Percentiles rank a stretch among this genome's conserved stretches.
Evolutionary conservation across 2,113 vertebrate species (phyloP).

Genomic region (Cinclus mexicanus): DNA sequence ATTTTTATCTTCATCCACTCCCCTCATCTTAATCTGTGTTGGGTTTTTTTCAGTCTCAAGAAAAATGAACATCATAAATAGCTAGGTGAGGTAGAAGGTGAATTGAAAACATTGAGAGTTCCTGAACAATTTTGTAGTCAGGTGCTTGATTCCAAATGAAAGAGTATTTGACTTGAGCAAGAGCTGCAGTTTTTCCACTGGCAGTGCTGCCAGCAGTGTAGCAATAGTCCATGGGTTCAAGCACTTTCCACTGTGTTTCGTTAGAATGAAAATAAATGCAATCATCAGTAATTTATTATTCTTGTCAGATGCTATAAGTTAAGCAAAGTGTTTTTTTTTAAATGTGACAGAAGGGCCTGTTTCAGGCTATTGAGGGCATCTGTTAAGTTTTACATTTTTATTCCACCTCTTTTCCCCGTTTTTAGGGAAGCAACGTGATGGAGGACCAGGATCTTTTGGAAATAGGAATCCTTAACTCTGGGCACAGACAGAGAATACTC

Average conservation of each 20-base stretch:
- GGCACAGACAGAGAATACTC: conserved; percentile 96
- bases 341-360: not conserved
- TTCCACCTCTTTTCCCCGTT: not conserved
- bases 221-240: not conserved
- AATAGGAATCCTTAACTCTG: conserved; percentile 97
- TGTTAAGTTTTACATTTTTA: not conserved
- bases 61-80: not conserved
- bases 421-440: conserved; percentile 96
- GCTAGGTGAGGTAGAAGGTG: not conserved
- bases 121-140: not conserved
- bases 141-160: not conserved
- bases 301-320: not conserved
- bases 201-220: not conserved
- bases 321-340: not conserved
- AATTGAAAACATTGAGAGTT: not conserved
- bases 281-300: conserved; percentile 10
- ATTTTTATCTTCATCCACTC: not conserved
- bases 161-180: not conserved
- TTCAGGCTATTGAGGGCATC: conserved; percentile 9
- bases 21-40: not conserved
- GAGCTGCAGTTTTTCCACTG: not conserved
- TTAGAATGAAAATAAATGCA: not conserved
- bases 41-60: not conserved
- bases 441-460: conserved; percentile 98
- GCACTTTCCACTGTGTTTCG: not conserved